Conservation (phyloP, 2,888 invertebrate species). For the Hetaerina titia region DNA sequence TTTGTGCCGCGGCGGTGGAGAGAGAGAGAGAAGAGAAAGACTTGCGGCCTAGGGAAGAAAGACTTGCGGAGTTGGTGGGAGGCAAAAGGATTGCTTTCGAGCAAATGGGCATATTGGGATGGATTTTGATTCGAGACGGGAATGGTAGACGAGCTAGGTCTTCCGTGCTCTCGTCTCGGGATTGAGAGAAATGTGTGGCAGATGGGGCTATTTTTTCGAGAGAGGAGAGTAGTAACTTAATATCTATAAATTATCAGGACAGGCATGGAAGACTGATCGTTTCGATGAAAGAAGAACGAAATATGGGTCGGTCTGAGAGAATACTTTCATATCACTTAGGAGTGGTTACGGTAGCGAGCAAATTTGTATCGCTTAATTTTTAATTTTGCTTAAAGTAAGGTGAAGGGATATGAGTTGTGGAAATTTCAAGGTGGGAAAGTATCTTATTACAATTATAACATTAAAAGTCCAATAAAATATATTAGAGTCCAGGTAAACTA, state of each 20-base stretch:
- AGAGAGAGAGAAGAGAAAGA: neutral
- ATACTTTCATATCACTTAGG: neutral
- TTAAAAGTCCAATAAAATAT: too few relatives aligned
- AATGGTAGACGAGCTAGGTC: neutral
- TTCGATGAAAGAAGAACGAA: neutral
- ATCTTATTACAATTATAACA: too few relatives aligned
- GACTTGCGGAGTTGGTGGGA: constrained; percentile 20
- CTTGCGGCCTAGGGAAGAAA: neutral
- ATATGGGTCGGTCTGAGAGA: neutral
- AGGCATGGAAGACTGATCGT: constrained; percentile 29
- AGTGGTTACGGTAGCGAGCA: neutral
- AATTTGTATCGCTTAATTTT: neutral
- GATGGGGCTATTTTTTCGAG: constrained; percentile 19
- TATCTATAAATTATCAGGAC: constrained; percentile 22
- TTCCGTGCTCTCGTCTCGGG: neutral
- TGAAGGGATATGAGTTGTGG: too few relatives aligned
- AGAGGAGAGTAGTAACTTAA: neutral
- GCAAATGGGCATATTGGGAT: constrained; percentile 57
- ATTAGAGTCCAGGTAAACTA: too few relatives aligned
- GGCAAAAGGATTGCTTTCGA: constrained; percentile 52
- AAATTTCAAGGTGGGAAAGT: too few relatives aligned
- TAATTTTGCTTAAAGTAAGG: neutral
- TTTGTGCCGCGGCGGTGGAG: constrained; percentile 27
- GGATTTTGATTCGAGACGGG: constrained; percentile 49
- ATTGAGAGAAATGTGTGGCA: constrained; percentile 7